phyloP scores from a whole-genome alignment of 2,888 invertebrate genomes.

The Sesia bembeciformis region DNA sequence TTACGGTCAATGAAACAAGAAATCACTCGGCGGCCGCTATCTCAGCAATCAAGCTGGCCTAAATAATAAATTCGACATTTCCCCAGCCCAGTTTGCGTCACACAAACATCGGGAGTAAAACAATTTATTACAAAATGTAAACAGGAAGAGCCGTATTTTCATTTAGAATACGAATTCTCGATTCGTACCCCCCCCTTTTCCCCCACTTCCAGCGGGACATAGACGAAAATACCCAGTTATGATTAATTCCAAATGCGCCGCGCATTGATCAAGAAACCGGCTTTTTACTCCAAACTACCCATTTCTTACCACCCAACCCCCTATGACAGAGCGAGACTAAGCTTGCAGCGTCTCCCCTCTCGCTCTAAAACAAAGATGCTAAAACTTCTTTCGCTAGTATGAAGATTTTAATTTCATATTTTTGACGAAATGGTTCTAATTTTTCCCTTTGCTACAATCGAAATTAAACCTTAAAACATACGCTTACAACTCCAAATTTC shows the following conservation, averaged over 20 bases:
- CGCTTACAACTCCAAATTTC: constrained; percentile 16
- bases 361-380: constrained; percentile 75
- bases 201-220: constrained; percentile 30
- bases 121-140: constrained; percentile 75
- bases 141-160: constrained; percentile 73
- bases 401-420: constrained; percentile 76
- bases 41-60: constrained; percentile 18
- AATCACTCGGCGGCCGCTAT: constrained; percentile 4
- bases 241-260: constrained; percentile 73
- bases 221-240: constrained; percentile 75
- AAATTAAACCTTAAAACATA: constrained; percentile 20
- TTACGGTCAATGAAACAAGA: constrained; percentile 17
- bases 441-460: constrained; percentile 24
- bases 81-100: constrained; percentile 21
- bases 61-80: constrained; percentile 41
- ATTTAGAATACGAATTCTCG: constrained; percentile 72
- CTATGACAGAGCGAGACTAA: constrained; percentile 61
- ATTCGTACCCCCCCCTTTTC: constrained; percentile 33
- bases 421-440: constrained; percentile 74
- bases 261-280: constrained; percentile 74
- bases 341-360: constrained; percentile 58
- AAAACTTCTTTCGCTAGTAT: constrained; percentile 75
- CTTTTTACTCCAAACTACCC: constrained; percentile 74
- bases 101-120: constrained; percentile 63
- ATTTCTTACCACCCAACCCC: constrained; percentile 43